These are phyloP conservation scores for Arbacia lixula DNA, from an alignment of 53 echinoderm and acorn worm species.

Conservation along the genomic window DNA sequence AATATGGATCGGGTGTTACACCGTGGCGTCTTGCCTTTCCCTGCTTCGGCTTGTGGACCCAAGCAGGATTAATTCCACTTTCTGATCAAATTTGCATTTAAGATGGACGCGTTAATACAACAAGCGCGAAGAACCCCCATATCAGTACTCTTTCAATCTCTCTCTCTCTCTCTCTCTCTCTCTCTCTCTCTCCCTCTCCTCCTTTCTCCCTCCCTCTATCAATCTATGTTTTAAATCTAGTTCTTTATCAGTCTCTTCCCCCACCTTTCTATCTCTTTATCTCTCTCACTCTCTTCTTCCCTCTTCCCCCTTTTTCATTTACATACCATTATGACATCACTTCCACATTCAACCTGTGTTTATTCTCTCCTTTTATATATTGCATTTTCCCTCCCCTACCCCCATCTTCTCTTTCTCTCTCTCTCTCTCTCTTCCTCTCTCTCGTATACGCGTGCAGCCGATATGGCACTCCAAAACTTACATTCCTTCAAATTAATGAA, in stretches of 20 bases:
- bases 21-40: constrained; percentile 11
- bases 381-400: neutral
- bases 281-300: neutral
- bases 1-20: constrained; percentile 52
- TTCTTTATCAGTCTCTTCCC: neutral
- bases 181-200: neutral
- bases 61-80: constrained; percentile 50
- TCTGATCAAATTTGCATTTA: constrained; percentile 60
- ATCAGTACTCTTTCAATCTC: neutral
- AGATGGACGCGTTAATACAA: constrained; percentile 48
- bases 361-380: too few species aligned
- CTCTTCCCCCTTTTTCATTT: constrained; percentile 5
- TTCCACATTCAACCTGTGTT: too few species aligned
- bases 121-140: constrained; percentile 12
- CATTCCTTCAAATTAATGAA: constrained; percentile 53
- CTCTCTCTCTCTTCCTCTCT: neutral
- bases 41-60: constrained; percentile 39
- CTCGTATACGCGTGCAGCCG: neutral
- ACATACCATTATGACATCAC: too few species aligned
- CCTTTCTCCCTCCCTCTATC: neutral
- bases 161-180: neutral
- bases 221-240: neutral
- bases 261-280: neutral
- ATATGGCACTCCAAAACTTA: constrained; percentile 35
- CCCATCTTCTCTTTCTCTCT: neutral